Evolutionary conservation across 1,140 invertebrate genomes (phyloP).

Genomic region (Drosophila gunungcola): DNA sequence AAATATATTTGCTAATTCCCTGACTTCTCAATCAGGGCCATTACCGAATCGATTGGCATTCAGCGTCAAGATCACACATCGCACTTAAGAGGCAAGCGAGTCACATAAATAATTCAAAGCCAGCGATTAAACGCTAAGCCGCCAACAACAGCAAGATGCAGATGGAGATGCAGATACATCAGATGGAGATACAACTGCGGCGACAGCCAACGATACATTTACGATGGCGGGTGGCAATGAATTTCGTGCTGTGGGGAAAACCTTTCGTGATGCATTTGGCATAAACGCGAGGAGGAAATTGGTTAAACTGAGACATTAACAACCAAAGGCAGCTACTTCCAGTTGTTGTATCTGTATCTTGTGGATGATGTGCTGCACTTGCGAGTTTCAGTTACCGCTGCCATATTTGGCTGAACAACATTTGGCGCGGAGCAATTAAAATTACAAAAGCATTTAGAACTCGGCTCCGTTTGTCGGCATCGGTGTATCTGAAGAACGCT

Average conservation of each 20-base stretch:
- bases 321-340: conserved; percentile 14
- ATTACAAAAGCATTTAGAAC: conserved; percentile 77
- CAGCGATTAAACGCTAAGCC: conserved; percentile 31
- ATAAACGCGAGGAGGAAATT: conserved; percentile 13
- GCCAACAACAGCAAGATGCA: conserved; percentile 38
- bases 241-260: conserved; percentile 20
- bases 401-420: conserved; percentile 66
- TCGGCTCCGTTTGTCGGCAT: conserved; percentile 69
- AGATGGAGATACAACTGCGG: conserved; percentile 22
- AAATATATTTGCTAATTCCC: conserved; percentile 9
- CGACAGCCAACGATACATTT: conserved; percentile 22
- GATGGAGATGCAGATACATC: conserved; percentile 11
- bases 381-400: conserved; percentile 29
- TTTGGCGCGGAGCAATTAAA: conserved; percentile 77
- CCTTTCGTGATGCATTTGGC: conserved; percentile 34
- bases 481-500: conserved; percentile 66
- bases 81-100: conserved; percentile 19
- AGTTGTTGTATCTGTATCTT: not conserved
- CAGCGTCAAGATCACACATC: conserved; percentile 42
- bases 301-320: conserved; percentile 44
- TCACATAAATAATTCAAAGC: conserved; percentile 48
- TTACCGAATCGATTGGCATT: conserved; percentile 42
- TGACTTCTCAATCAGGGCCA: conserved; percentile 37
- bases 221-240: conserved; percentile 33
- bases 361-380: conserved; percentile 17